Base-by-base conservation (phyloP, 2,888 invertebrate species). In the Catocala fraxini region DNA sequence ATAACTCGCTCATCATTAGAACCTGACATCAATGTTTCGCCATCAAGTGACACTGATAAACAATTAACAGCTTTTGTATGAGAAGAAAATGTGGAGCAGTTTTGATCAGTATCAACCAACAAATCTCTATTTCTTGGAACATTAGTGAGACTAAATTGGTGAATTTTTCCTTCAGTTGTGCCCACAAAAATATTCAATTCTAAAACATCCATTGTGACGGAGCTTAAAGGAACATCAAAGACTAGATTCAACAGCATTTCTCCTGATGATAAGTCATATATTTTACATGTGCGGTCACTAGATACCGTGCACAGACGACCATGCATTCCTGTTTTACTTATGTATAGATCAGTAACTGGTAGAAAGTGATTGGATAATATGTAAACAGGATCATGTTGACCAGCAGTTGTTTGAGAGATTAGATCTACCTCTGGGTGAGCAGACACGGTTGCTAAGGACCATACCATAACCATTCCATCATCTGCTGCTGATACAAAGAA, bases 391-490 rank as follows among this genome's bases (percentile, higher is more conserved):
- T 96, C 95, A 70, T 94, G 93, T 75, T 95, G 94, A 1, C 95
- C 95, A 0, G 95, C 92, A 46, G 89, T 90, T n/a, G 89, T 88
- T 80, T 95, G 95, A 3, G 91, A 89, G 7, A 91, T 89, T 11
- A 93, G 80, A 54, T 91, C 93, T 6, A 91, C 86, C 74, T 93
- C 92, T n/a, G 95, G 94, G 57, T 93, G 92, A 5, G 93, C 90
- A 0, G 96, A 89, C 0, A 97, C 92, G 51, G 95, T 94, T 0
- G 95, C 94, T 33, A 97, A 84, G 35, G 96, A 95, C 97, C 98
- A 99, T 0, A 97, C 96, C 73, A 98, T 95, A 0, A 98, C 96
- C 80, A 97, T 95, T 5, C 98, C 98, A 92, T 98, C 98, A 76
- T 97, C 96, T 9, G 97, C 98, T 11, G 96, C 97, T 39, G 97